phyloP scores from a whole-genome alignment of 1,140 invertebrate species.

The Atta colombica region DNA sequence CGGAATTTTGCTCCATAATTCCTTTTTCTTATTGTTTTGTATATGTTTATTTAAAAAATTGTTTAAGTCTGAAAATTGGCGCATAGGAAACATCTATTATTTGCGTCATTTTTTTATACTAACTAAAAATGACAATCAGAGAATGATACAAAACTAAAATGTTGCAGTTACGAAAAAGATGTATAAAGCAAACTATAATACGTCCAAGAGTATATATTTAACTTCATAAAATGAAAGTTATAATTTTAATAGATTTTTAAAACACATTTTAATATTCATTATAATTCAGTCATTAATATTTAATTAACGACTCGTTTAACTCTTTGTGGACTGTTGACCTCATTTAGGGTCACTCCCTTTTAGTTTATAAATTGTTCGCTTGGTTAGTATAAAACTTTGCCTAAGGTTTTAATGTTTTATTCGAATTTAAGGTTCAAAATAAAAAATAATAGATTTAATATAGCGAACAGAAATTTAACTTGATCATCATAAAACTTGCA shows the following conservation, averaged over 20 bases:
- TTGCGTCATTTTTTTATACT: slow-evolving; percentile 1
- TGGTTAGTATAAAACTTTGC: too few species aligned
- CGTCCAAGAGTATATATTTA: neutral
- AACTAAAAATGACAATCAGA: slow-evolving; percentile 13
- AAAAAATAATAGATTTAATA: too few species aligned
- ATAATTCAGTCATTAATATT: neutral
- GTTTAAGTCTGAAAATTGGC: neutral
- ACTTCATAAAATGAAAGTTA: neutral
- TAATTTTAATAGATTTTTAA: neutral
- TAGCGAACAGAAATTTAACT: too few species aligned
- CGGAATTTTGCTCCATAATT: neutral
- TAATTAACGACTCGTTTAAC: neutral
- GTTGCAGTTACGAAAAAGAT: neutral
- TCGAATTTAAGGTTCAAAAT: too few species aligned
- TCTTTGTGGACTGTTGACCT: too few species aligned
- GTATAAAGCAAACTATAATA: neutral
- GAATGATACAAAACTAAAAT: neutral
- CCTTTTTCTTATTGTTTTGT: neutral
- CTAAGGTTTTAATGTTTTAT: too few species aligned
- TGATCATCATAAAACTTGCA: too few species aligned
- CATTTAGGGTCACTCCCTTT: too few species aligned
- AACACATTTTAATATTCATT: neutral
- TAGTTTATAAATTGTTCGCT: too few species aligned
- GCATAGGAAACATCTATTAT: neutral
- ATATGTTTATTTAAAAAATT: neutral